Evolutionary conservation across 2,113 vertebrate genomes (phyloP).

Genomic region (Xyrauchen texanus): DNA sequence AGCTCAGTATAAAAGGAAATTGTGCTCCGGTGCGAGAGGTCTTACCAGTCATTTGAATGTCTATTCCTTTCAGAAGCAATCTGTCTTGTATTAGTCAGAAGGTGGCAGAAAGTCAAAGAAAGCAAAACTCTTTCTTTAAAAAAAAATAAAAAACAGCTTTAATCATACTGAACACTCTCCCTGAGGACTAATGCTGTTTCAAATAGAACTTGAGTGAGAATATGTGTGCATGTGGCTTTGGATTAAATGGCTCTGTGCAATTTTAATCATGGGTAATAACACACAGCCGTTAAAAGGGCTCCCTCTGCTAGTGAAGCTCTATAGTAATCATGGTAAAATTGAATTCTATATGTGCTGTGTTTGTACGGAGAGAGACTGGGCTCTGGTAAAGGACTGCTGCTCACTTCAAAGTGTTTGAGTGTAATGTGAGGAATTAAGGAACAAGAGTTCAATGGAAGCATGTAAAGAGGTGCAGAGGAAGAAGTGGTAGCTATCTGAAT

Average conservation of each 20-base stretch:
- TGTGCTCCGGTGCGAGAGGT: constrained; percentile 10
- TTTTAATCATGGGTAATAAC: constrained; percentile 39
- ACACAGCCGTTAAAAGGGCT: constrained; percentile 15
- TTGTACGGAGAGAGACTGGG: background rate
- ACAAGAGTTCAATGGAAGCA: too few species aligned
- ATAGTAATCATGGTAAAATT: constrained; percentile 15
- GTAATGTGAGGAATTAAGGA: background rate
- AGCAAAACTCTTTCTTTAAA: constrained; percentile 24
- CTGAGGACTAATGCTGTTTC: background rate
- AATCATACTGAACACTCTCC: constrained; percentile 10
- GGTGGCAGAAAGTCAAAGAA: background rate
- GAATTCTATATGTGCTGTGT: constrained; percentile 7
- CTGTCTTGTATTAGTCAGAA: constrained; percentile 15
- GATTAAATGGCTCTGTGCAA: constrained; percentile 34
- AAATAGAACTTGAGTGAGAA: constrained; percentile 10
- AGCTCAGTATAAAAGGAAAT: background rate
- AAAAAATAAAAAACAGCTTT: background rate
- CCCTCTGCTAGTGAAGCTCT: constrained; percentile 9
- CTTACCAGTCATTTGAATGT: constrained; percentile 18
- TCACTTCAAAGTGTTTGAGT: background rate
- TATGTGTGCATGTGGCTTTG: constrained; percentile 9
- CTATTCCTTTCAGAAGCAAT: constrained; percentile 18
- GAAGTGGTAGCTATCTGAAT: too few species aligned
- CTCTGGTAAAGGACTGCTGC: background rate
- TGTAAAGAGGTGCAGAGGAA: too few species aligned